phyloP scores from a whole-genome alignment of 2,113 vertebrate species.

The Lepus europaeus region DNA sequence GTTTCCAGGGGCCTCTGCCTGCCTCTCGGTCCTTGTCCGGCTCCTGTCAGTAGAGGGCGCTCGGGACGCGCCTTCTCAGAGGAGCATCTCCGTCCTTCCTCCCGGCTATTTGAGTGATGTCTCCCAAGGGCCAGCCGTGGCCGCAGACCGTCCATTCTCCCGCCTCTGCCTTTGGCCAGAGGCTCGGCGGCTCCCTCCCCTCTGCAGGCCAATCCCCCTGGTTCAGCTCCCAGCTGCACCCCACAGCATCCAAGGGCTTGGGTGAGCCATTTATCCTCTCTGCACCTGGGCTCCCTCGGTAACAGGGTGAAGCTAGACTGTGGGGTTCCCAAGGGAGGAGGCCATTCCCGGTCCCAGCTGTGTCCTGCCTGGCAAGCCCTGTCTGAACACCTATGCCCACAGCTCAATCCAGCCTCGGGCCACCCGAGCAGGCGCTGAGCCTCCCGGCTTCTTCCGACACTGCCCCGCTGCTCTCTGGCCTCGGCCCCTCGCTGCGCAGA shows the following conservation, averaged over 20 bases:
- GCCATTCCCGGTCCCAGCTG: neutral
- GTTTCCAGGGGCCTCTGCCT: no score
- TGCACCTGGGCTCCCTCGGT: no score
- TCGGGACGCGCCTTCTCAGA: neutral
- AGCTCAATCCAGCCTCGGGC: no score
- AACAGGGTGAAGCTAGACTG: neutral
- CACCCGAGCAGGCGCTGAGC: no score
- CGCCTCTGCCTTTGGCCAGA: neutral
- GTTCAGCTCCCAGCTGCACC: neutral
- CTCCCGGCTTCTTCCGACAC: no score
- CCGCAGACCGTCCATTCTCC: neutral
- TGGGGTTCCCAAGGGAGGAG: neutral
- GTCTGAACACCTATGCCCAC: neutral
- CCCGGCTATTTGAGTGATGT: neutral
- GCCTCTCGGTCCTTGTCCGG: accelerated
- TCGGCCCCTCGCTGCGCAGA: no score
- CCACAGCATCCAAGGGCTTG: neutral
- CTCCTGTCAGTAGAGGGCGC: neutral
- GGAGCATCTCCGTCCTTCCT: neutral
- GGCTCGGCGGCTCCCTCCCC: no score
- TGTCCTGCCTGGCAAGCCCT: neutral
- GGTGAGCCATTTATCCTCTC: neutral
- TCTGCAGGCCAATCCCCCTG: neutral
- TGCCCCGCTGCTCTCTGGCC: no score
- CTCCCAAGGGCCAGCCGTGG: neutral